These are phyloP conservation scores for Balanococcus diminutus DNA, from an alignment of 2,888 invertebrate genomes.

Conservation along the genomic window DNA sequence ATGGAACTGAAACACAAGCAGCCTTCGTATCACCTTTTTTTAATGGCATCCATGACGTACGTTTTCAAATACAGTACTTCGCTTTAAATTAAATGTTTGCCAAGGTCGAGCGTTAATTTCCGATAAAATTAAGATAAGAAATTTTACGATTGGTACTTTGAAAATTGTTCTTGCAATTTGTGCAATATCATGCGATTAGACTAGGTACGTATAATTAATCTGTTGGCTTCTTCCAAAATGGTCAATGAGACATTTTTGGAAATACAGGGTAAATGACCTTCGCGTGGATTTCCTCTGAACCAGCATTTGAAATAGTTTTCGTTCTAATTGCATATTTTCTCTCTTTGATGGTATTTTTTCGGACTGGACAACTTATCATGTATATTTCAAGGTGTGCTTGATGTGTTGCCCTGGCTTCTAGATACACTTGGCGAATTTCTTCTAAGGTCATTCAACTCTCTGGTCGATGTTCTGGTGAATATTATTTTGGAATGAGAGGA, in stretches of 20 bases:
- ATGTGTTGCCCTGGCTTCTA: too few species aligned
- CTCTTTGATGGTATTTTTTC: background rate
- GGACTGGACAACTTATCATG: background rate
- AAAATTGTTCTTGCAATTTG: background rate
- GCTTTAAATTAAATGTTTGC: background rate
- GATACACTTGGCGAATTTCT: background rate
- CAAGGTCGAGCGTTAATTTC: constrained; percentile 1
- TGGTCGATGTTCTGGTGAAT: background rate
- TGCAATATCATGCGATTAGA: background rate
- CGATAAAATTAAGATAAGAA: background rate
- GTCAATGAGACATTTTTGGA: background rate
- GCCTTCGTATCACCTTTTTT: background rate
- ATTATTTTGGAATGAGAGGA: background rate
- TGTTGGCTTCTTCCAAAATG: background rate
- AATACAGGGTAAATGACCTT: background rate
- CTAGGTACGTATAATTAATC: too few species aligned
- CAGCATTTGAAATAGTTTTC: background rate
- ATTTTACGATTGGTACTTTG: background rate
- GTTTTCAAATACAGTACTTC: background rate
- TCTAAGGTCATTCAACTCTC: background rate
- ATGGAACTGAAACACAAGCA: background rate
- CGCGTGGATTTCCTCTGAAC: background rate
- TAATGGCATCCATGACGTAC: background rate
- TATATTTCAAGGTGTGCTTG: background rate
- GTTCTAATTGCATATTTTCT: too few species aligned